phyloP scores from a whole-genome alignment of 1,140 invertebrate species.

The Zelostemma sp. region DNA sequence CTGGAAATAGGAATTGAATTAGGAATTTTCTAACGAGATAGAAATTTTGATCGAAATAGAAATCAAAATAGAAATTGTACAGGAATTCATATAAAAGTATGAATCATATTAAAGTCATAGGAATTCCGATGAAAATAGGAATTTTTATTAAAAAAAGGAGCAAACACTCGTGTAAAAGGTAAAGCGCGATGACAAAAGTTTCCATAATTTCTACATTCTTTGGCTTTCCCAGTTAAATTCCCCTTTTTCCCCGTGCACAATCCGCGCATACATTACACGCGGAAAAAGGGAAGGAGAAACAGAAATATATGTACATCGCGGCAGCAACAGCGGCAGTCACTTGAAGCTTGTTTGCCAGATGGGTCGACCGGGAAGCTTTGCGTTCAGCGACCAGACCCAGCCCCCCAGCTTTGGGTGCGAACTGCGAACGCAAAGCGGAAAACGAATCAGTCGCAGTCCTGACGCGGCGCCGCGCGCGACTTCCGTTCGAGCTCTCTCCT shows the following conservation, averaged over 20 bases:
- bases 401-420: slow-evolving; percentile 18
- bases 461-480: slow-evolving; percentile 56
- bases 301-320: slow-evolving; percentile 24
- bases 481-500: slow-evolving; percentile 22
- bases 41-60: no score
- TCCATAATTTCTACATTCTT: neutral
- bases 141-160: no score
- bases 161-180: no score
- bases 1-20: no score
- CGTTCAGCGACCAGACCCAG: no score
- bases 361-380: slow-evolving; percentile 31
- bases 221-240: slow-evolving; percentile 9
- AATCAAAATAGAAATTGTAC: no score
- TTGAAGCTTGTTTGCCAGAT: slow-evolving; percentile 38
- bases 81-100: no score
- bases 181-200: no score
- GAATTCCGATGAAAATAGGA: no score
- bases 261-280: slow-evolving; percentile 16
- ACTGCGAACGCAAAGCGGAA: slow-evolving; percentile 32
- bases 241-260: slow-evolving; percentile 6
- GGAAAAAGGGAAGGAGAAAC: slow-evolving; percentile 19
- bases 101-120: no score
- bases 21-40: no score
- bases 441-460: slow-evolving; percentile 58
- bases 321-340: slow-evolving; percentile 5